Conservation (phyloP, 2,888 invertebrate species). For the Rhodophaea formosa region DNA sequence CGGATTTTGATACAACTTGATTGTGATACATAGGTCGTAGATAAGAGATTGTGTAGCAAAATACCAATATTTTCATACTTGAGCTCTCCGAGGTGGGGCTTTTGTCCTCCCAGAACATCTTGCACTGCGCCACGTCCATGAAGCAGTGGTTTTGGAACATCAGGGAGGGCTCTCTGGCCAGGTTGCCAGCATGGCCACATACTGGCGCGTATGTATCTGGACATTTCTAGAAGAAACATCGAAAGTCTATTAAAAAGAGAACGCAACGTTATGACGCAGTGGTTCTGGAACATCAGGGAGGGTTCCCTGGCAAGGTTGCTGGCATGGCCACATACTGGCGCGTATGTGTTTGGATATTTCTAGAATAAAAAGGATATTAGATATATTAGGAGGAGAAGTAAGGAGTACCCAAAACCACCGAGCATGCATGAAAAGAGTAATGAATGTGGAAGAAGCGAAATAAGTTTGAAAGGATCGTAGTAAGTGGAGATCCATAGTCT, state of each 20-base stretch:
- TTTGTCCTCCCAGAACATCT: constrained; percentile 57
- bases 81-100: constrained; percentile 49
- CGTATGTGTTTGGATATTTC: constrained; percentile 64
- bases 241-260: background rate
- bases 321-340: constrained; percentile 62
- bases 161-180: constrained; percentile 55
- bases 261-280: constrained; percentile 70
- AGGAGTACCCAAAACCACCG: no score
- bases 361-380: constrained; percentile 30
- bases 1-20: no score
- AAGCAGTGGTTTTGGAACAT: constrained; percentile 71
- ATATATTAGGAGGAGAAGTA: no score
- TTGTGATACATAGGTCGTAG: no score
- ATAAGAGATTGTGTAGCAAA: no score
- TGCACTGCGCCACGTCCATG: constrained; percentile 72
- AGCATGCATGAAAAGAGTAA: no score
- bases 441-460: no score
- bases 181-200: constrained; percentile 55
- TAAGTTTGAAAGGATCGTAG: no score
- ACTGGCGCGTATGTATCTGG: constrained; percentile 65
- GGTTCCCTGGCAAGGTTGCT: constrained; percentile 56
- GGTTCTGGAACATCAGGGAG: constrained; percentile 63
- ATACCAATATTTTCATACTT: background rate
- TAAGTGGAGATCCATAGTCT: no score
- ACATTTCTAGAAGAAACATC: constrained; percentile 46